These are phyloP conservation scores for Aphaenogaster floridana DNA, from an alignment of 1,140 invertebrate genomes.

Conservation along the genomic window DNA sequence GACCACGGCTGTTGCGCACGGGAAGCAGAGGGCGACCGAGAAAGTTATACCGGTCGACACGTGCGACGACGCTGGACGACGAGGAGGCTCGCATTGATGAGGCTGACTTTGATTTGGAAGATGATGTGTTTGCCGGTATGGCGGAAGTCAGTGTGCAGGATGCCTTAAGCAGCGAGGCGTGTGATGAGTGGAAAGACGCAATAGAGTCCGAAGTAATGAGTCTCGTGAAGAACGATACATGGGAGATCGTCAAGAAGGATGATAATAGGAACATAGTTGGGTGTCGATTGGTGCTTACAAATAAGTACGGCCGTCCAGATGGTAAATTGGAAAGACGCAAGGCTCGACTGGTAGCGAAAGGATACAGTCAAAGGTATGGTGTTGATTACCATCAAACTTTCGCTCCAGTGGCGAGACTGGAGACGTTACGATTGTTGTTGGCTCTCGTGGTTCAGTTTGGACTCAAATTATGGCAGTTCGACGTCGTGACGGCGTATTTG, in stretches of 20 bases:
- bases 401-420: neutral
- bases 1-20: neutral
- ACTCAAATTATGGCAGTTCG: neutral
- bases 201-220: neutral
- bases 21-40: neutral
- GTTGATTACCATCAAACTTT: neutral
- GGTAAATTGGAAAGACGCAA: neutral
- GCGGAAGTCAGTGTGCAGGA: too few relatives aligned
- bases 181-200: neutral
- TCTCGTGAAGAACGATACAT: neutral
- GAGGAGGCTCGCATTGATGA: too few relatives aligned
- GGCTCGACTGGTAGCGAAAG: neutral
- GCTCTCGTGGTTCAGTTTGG: neutral
- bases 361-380: neutral
- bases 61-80: too few relatives aligned
- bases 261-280: neutral
- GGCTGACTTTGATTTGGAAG: too few relatives aligned
- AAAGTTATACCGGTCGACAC: neutral
- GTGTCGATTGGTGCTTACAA: neutral
- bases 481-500: neutral
- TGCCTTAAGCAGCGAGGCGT: too few relatives aligned
- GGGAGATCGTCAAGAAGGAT: neutral
- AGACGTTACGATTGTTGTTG: neutral
- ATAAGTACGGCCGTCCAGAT: neutral
- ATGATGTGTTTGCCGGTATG: too few relatives aligned